Evolutionary conservation across 2,888 invertebrate species (phyloP), one percentile per base, ranked within the genome.

Genomic region (Drosophila basisetae): DNA sequence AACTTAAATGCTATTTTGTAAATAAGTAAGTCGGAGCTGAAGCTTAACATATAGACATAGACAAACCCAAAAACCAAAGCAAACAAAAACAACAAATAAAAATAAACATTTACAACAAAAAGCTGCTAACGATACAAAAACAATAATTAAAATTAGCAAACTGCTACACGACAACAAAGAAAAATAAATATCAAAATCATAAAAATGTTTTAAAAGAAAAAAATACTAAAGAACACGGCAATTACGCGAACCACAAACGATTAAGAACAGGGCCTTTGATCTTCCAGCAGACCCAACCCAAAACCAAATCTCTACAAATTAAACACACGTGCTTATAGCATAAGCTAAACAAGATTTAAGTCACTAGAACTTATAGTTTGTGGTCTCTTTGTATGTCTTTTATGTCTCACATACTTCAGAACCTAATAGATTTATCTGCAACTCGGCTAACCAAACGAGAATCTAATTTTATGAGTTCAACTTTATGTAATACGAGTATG

Each of bases 121-220:
- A 89, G 90, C 87, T 87, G 87, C 87, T 87, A 87, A 87, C 82
- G 90, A 87, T 89, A 87, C 87, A 87, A 89, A 89, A 85, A 87
- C 90, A 89, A 87, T 85, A 87, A 87, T 87, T 89, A 87, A 83
- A 87, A 66, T 86, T 90, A 90, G 86, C 83, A 80, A 81, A 77
- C 50, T 76, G 86, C 82, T 83, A 74, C 60, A 82, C 66, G 71
- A 78, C 62, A 69, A 58, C 65, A 63, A 53, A 70, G 11, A 47
- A 41, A 37, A 53, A 62, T 43, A 16, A 65, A 31, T 25, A 70
- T 50, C 70, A 68, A 70, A 58, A 49, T 52, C 37, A 58, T 50
- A 54, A 63, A 49, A 68, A 61, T 41, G 31, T 35, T 37, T 39
- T 31, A 0, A 9, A 43, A 50, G 66, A 67, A 31, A 31, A 49